Evolutionary conservation across 1,140 invertebrate genomes (phyloP).

Genomic region (Mactra quadrangularis): DNA sequence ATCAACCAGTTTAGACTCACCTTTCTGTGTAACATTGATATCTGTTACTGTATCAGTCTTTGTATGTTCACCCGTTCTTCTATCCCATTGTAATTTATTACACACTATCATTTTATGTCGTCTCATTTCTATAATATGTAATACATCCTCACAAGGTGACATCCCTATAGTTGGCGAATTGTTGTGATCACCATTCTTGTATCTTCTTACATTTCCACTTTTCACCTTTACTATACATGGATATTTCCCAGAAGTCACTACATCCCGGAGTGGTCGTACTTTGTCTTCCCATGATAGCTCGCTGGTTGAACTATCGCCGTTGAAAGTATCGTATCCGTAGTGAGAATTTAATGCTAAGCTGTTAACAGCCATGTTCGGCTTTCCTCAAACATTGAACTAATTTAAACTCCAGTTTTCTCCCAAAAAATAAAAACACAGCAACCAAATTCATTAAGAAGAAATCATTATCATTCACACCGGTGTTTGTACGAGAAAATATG

Average conservation of each 20-base stretch:
- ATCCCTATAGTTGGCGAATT: not conserved
- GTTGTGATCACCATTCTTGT: not conserved
- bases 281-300: conserved; percentile 43
- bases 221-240: conserved; percentile 55
- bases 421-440: too few relatives aligned
- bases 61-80: conserved; percentile 40
- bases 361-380: not conserved
- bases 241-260: conserved; percentile 47
- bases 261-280: conserved; percentile 30
- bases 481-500: too few relatives aligned
- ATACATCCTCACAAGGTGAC: not conserved
- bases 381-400: not conserved
- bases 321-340: not conserved
- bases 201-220: conserved; percentile 10
- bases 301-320: not conserved
- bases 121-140: conserved; percentile 45
- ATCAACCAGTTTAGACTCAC: too few relatives aligned
- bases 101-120: conserved; percentile 47
- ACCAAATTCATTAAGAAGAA: too few relatives aligned
- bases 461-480: too few relatives aligned
- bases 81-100: conserved; percentile 45
- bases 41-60: conserved; percentile 22
- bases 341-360: not conserved
- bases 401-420: not conserved
- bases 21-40: conserved; percentile 52